phyloP scores from a whole-genome alignment of 2,888 invertebrate species.

The Gymnocheta viridis region DNA sequence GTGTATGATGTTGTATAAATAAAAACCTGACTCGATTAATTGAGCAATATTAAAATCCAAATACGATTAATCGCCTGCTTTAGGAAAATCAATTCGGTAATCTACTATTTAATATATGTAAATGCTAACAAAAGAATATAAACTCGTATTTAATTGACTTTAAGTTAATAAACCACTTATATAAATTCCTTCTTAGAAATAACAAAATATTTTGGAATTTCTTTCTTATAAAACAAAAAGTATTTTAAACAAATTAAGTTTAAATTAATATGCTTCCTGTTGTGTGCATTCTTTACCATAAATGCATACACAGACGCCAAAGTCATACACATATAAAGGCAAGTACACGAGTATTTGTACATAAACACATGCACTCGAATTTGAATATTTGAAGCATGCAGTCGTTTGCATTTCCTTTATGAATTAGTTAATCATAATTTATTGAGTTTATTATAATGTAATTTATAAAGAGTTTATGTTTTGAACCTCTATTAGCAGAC shows the following conservation, averaged over 20 bases:
- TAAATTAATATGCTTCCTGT: slow-evolving; percentile 57
- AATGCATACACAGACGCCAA: neutral
- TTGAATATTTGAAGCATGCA: slow-evolving; percentile 45
- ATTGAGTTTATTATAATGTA: slow-evolving; percentile 67
- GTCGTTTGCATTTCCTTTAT: slow-evolving; percentile 61
- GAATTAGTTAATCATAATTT: slow-evolving; percentile 68
- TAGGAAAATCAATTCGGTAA: no score
- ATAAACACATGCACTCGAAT: neutral
- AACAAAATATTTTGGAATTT: slow-evolving; percentile 3
- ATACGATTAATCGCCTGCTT: no score
- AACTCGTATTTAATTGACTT: no score
- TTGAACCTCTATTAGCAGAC: slow-evolving; percentile 10
- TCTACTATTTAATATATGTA: no score
- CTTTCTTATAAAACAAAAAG: slow-evolving; percentile 13
- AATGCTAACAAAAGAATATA: no score
- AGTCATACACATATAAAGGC: neutral
- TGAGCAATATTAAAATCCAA: no score
- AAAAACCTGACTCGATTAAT: no score
- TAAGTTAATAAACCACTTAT: slow-evolving; percentile 8
- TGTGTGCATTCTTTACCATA: neutral
- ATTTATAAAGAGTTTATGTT: slow-evolving; percentile 56
- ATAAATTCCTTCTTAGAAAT: slow-evolving; percentile 26
- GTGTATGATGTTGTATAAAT: no score
- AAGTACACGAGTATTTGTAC: neutral
- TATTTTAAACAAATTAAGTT: slow-evolving; percentile 46